Conservation (phyloP, 1,140 invertebrate genomes). For the Stegodyphus mimosarum region DNA sequence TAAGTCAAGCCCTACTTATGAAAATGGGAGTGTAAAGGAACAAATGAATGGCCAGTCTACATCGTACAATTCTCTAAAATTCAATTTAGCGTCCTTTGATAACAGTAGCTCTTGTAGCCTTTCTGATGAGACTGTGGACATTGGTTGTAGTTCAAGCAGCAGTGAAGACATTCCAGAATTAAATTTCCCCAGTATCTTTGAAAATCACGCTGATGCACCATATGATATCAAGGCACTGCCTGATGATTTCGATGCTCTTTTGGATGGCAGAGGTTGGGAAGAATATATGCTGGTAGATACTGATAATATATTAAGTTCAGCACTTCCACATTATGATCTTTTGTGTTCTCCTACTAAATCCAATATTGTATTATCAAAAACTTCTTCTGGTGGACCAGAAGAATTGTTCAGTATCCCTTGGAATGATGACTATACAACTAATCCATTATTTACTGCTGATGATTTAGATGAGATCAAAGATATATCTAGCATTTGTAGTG, state of each 20-base stretch:
- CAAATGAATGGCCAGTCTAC: constrained; percentile 18
- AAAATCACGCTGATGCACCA: background rate
- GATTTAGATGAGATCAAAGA: constrained; percentile 44
- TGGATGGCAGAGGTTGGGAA: constrained; percentile 12
- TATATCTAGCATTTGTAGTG: constrained; percentile 15
- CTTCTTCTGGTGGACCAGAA: background rate
- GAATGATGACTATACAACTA: background rate
- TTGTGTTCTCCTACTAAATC: constrained; percentile 18
- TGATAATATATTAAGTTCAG: constrained; percentile 23
- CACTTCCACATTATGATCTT: background rate
- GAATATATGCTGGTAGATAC: constrained; percentile 9
- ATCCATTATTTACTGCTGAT: constrained; percentile 23
- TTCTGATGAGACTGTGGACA: constrained; percentile 35
- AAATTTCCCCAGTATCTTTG: constrained; percentile 29
- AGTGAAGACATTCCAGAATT: constrained; percentile 46
- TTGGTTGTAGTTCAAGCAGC: constrained; percentile 41
- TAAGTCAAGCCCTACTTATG: constrained; percentile 19
- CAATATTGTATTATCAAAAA: constrained; percentile 7
- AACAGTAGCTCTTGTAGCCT: constrained; percentile 26
- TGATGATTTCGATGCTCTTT: constrained; percentile 17
- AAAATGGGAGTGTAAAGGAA: background rate
- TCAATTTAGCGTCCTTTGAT: constrained; percentile 1
- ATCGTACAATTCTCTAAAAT: constrained; percentile 10
- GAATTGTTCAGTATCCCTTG: constrained; percentile 5
- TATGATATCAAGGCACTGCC: constrained; percentile 21